These are phyloP conservation scores for Poecilia picta DNA, from an alignment of 2,797 vertebrate species.

Conservation along the genomic window DNA sequence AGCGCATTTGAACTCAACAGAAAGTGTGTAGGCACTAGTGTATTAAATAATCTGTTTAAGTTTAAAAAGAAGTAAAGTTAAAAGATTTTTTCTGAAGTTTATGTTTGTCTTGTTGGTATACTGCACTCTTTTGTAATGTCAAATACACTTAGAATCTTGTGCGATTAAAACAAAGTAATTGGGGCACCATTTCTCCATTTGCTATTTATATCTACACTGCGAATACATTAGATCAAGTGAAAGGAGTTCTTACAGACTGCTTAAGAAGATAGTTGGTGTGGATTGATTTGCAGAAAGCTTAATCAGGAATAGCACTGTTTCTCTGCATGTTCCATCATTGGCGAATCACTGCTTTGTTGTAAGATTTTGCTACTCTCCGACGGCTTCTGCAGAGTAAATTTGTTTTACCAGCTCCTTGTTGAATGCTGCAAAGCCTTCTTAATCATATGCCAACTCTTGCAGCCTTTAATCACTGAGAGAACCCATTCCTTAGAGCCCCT, in stretches of 20 bases:
- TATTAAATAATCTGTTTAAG: constrained; percentile 42
- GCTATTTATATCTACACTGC: constrained; percentile 17
- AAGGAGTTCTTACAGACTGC: constrained; percentile 9
- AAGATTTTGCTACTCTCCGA: constrained; percentile 31
- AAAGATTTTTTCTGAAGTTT: constrained; percentile 33
- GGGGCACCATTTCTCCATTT: constrained; percentile 5
- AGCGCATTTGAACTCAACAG: constrained; percentile 54
- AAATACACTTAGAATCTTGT: neutral
- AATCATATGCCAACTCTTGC: constrained; percentile 51
- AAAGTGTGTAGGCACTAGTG: constrained; percentile 55
- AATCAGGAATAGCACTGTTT: constrained; percentile 26
- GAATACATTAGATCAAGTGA: constrained; percentile 12
- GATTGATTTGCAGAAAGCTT: constrained; percentile 32
- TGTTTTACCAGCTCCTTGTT: constrained; percentile 41
- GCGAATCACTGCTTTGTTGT: constrained; percentile 18
- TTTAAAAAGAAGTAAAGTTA: constrained; percentile 39
- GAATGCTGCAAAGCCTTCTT: constrained; percentile 41
- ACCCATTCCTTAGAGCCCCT: constrained; percentile 66
- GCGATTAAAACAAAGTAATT: neutral
- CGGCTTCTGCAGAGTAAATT: constrained; percentile 31
- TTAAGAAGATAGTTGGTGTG: constrained; percentile 16
- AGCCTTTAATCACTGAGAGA: constrained; percentile 61
- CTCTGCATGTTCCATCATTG: constrained; percentile 16
- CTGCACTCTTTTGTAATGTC: neutral
- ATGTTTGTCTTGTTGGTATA: constrained; percentile 5